These are phyloP conservation scores for Terebella lapidaria DNA, from an alignment of 2,888 invertebrate species.

Conservation along the genomic window DNA sequence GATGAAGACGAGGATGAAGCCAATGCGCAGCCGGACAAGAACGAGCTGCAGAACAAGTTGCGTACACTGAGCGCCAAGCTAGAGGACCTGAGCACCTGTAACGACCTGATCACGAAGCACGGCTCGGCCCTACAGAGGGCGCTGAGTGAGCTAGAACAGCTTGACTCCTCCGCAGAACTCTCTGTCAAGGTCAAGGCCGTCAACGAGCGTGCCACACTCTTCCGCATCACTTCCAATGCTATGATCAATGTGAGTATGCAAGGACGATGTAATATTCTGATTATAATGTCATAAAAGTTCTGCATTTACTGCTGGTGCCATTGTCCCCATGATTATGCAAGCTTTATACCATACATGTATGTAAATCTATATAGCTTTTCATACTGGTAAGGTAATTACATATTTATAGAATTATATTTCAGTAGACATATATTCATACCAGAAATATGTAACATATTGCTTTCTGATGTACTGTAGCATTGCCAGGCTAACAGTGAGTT, in stretches of 20 bases:
- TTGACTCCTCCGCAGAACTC: constrained; percentile 34
- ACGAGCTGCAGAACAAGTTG: constrained; percentile 58
- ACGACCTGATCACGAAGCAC: constrained; percentile 83
- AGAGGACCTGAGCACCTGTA: constrained; percentile 86
- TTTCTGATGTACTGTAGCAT: too few relatives aligned
- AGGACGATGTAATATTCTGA: background rate
- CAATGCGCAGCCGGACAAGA: constrained; percentile 51
- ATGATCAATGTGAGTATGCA: constrained; percentile 82
- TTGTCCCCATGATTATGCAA: too few relatives aligned
- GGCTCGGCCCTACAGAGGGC: constrained; percentile 72
- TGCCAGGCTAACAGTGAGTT: too few relatives aligned
- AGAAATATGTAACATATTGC: too few relatives aligned
- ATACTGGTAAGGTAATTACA: too few relatives aligned
- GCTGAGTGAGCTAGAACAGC: constrained; percentile 50
- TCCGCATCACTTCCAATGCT: constrained; percentile 89
- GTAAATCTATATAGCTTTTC: too few relatives aligned
- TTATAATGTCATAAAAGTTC: too few relatives aligned
- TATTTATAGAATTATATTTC: too few relatives aligned
- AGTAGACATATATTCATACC: too few relatives aligned
- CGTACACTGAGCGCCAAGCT: constrained; percentile 69
- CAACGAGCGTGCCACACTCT: constrained; percentile 86
- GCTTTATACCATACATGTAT: too few relatives aligned
- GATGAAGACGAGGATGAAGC: constrained; percentile 65
- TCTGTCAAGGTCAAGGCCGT: constrained; percentile 68
- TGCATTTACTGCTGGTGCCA: too few relatives aligned